Evolutionary conservation across 2,797 vertebrate genomes (phyloP).

Genomic region (Onychomys torridus): DNA sequence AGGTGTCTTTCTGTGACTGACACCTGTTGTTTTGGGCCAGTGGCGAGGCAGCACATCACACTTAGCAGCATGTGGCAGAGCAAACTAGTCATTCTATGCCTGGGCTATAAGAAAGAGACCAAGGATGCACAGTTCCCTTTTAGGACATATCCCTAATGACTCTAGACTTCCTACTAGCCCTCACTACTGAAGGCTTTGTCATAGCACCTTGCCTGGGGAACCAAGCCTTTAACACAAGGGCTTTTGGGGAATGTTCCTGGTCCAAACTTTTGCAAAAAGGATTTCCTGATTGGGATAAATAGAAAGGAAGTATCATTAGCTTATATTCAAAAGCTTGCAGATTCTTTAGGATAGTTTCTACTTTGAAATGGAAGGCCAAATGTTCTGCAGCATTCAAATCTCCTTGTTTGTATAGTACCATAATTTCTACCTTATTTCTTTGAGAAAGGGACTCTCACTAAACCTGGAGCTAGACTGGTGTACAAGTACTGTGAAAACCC

Average conservation of each 20-base stretch:
- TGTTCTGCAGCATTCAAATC: slow-evolving; percentile 20
- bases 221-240: background rate
- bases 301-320: background rate
- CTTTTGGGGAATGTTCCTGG: background rate
- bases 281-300: slow-evolving; percentile 45
- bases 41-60: background rate
- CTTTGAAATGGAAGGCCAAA: background rate
- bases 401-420: background rate
- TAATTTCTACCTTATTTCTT: background rate
- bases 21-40: background rate
- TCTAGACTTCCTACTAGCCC: background rate
- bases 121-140: background rate
- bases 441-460: background rate
- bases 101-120: background rate
- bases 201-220: background rate
- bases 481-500: background rate
- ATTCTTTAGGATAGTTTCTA: slow-evolving; percentile 41
- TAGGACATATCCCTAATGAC: background rate
- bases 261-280: background rate
- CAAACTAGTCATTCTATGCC: background rate
- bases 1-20: background rate
- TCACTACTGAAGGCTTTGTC: background rate
- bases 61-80: background rate
- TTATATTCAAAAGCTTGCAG: background rate
- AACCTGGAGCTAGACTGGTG: background rate